Evolutionary conservation across 2,113 vertebrate genomes (phyloP), one percentile per base, ranked within the genome.

Genomic region (Neolamprologus sp.): DNA sequence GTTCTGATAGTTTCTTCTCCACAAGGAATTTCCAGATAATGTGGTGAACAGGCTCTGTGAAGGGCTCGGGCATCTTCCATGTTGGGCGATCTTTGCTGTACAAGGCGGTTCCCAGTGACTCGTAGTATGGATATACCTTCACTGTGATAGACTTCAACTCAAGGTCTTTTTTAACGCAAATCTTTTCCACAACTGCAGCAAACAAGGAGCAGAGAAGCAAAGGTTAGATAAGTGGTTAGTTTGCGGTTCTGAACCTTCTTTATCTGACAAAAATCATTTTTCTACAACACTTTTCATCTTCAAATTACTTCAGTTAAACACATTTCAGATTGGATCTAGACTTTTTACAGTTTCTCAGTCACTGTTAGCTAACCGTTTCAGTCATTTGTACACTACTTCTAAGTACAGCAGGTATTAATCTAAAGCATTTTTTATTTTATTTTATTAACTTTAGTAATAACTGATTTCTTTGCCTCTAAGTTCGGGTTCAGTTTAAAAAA

Each of bases 41-140:
- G 1, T 33, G 93, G 73, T 95, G 92, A 85, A 99, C 45, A 4
- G 4, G 73, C 65, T 97, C 73, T 14, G 71, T 95, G 84, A 98
- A 57, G n/a, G 98, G 90, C 19, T 97, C 93, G 0, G 97, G 98
- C 55, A 97, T 88, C 87, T 96, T 97, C 89, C 97, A 94, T 28
- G 86, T 51, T 1, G 97, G 97, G 0, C 96, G 96, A 0, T 96
- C 93, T 68, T 95, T 94, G 28, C 97, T 97, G n/a, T 98, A 98
- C 1, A 99, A 90, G 55, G 97, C 96, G 13, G 94, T 86, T 79
- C 94, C 93, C 91, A 98, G 87, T 0, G 95, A 97, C 17, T 51
- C 1, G 1, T 96, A 97, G 93, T 97, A 98, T 1, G 96, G 97
- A 85, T 97, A 97, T 54, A 98, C 91, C 37, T 90, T 95, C 26